Evolutionary conservation across 2,113 vertebrate species (phyloP).

Genomic region (Panurus biarmicus): DNA sequence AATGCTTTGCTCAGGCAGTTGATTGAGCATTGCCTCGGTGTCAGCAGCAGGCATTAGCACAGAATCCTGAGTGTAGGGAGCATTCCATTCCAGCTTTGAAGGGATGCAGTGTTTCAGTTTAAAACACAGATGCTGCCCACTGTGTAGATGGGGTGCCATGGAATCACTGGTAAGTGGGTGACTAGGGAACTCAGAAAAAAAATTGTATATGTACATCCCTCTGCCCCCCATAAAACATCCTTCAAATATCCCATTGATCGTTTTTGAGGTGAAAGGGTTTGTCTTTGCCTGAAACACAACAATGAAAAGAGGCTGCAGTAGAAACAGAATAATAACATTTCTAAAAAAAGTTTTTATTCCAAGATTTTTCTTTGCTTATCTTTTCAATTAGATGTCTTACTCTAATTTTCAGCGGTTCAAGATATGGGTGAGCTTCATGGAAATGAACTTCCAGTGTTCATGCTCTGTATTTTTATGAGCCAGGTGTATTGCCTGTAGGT

Average conservation of each 20-base stretch:
- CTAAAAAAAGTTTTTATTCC: neutral
- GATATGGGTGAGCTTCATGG: neutral
- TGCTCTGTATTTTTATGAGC: neutral
- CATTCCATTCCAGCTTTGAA: neutral
- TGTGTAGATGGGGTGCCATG: neutral
- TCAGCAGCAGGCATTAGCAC: neutral
- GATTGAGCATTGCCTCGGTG: neutral
- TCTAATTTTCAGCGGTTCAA: neutral
- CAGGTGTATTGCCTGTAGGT: neutral
- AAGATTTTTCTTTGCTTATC: neutral
- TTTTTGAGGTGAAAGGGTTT: neutral
- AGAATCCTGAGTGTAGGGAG: neutral
- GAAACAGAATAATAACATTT: neutral
- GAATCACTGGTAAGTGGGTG: neutral
- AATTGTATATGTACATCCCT: fast-evolving
- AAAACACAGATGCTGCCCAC: neutral
- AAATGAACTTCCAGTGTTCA: neutral
- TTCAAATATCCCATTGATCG: neutral
- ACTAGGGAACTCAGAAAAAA: neutral
- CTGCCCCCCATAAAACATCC: neutral
- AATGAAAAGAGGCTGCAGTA: neutral
- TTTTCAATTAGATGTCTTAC: neutral
- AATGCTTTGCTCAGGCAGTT: neutral
- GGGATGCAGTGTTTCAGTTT: neutral
- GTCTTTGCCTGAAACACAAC: neutral